Base-by-base conservation (phyloP, 2,888 invertebrate genomes). In the Cantharis rufa region DNA sequence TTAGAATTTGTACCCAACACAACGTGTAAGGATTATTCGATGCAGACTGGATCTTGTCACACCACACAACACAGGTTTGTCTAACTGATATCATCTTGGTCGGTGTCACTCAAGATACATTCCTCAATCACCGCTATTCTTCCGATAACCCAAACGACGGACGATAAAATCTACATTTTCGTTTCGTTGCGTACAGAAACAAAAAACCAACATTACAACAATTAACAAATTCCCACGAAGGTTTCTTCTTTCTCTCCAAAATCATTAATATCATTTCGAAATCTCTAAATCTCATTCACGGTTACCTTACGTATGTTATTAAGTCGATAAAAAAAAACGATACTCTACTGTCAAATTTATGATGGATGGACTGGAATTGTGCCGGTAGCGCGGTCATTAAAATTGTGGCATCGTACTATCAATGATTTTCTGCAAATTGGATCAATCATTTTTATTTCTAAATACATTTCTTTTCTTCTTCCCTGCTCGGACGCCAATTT, bases 331-430 rank as follows among this genome's bases (percentile, higher is more conserved):
- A 72, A 62, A 62, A 74, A 79, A 81, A 78, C 80, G 74, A 77
- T 80, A 73, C 79, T 71, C 80, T 73, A 81, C 83, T 82, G 84
- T 84, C 84, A 83, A 70, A 74, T 80, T 80, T 82, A 82, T 85
- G 84, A 85, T 84, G 82, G 84, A 85, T 85, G 84, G 84, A 83
- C 79, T 77, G 82, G 83, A 84, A 82, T 83, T 78, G 82, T 81
- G 85, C 85, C 86, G 86, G 86, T 86, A 86, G 86, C 84, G 81
- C 84, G 85, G 85, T 86, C 83, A 86, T 86, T 86, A 86, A 82
- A 81, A 81, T 81, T 48, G 83, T 85, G 85, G 85, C 82, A 83
- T 81, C 78, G 79, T 80, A 80, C 82, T 77, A 74, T 69, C 73
- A 72, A 70, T 66, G 71, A 71, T 62, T 71, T 62, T 71, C 62